Conservation (phyloP, 1,140 invertebrate genomes). For the Leptestheria dahalacensis region DNA sequence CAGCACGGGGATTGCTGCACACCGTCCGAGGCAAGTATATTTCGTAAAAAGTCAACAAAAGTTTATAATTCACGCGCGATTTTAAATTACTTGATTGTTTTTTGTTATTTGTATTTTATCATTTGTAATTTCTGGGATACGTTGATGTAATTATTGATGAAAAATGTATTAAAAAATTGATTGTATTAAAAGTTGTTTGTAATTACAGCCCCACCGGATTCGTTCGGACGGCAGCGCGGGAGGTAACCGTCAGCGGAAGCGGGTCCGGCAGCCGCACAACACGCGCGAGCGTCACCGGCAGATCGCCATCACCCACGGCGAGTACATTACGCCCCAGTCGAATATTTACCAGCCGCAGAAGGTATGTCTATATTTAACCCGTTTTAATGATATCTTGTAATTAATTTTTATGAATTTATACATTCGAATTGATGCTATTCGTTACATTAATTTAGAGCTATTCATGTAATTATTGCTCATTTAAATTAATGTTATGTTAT, state of each 20-base stretch:
- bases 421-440: no score
- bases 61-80: not conserved
- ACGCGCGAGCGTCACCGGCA: slow-evolving; percentile 70
- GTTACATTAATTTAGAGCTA: no score
- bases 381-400: no score
- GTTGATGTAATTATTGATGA: no score
- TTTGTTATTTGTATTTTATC: not conserved
- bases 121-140: not conserved
- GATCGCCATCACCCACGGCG: slow-evolving; percentile 63
- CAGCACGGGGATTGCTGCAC: slow-evolving; percentile 6
- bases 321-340: slow-evolving; percentile 62
- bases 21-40: slow-evolving; percentile 10
- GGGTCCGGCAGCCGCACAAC: slow-evolving; percentile 67
- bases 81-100: not conserved
- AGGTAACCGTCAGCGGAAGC: slow-evolving; percentile 55
- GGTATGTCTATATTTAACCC: not conserved
- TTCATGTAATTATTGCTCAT: no score
- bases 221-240: slow-evolving; percentile 23
- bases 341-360: slow-evolving; percentile 16
- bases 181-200: not conserved
- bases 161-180: no score
- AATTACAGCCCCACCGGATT: slow-evolving; percentile 11
- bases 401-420: no score
- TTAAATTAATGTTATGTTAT: no score
- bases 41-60: no score